These are phyloP conservation scores for Acyrthosiphon pisum DNA, from an alignment of 1,140 invertebrate species.

Conservation along the genomic window DNA sequence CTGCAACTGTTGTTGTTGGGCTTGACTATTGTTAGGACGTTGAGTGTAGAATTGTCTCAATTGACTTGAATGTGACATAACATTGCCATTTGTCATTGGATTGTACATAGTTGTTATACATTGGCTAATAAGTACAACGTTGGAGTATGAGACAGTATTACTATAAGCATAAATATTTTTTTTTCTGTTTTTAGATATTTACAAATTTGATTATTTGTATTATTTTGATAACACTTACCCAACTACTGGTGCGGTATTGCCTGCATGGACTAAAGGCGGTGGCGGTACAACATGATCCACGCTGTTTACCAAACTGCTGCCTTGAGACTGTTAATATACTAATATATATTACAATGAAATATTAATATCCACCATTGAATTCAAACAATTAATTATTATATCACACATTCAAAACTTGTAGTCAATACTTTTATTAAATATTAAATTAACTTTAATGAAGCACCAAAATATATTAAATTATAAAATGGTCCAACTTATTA, in stretches of 20 bases:
- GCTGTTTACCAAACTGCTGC: background rate
- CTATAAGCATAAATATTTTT: background rate
- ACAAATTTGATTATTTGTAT: background rate
- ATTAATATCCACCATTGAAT: background rate
- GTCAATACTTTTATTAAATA: background rate
- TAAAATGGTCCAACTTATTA: too few relatives aligned
- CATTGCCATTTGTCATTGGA: background rate
- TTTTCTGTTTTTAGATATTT: background rate
- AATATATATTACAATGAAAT: background rate
- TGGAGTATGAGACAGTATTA: background rate
- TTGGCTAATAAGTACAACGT: background rate
- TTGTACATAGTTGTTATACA: conserved; percentile 39
- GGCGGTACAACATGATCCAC: background rate
- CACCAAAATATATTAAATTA: too few relatives aligned
- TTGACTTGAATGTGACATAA: background rate
- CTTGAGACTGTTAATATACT: background rate
- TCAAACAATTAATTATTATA: background rate
- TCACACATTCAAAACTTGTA: background rate
- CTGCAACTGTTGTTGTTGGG: background rate
- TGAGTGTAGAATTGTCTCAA: background rate
- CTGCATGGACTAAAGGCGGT: background rate
- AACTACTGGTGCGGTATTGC: background rate
- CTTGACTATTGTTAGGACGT: background rate
- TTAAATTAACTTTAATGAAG: conserved; percentile 1
- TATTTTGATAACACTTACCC: background rate